Evolutionary conservation across 2,113 vertebrate species (phyloP), one percentile per base, ranked within the genome.

Genomic region (Pygoscelis antarcticus): DNA sequence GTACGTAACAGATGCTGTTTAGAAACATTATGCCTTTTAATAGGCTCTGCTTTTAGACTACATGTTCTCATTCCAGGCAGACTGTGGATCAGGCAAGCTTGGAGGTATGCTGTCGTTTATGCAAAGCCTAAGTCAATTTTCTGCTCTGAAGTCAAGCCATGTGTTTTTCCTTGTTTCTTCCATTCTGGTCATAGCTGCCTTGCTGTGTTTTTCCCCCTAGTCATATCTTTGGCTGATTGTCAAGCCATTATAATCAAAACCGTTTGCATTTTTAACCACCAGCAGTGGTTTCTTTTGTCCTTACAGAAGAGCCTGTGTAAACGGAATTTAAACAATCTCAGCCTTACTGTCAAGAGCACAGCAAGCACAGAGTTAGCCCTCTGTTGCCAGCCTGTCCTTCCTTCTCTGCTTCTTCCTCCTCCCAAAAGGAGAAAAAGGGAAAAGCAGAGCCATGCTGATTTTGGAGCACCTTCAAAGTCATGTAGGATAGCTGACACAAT

Each of bases 81-180:
- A 44, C 91, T 91, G 77, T 38, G 95, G 49, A 74, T 91, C 75
- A 90, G 87, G 91, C 91, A 89, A 26, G 83, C 90, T 88, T 88
- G 62, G 81, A 94, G 95, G 91, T 96, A 96, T 93, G 91, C 51
- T 87, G 60, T 92, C 78, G 4, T 62, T 72, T 94, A 74, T 89
- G 69, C 89, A 95, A 96, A 95, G 87, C 80, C 89, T 87, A 94
- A 97, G 93, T 96, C 86, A 93, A 94, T 96, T 97, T 98, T 97
- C 96, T 97, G 94, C 97, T 96, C 79, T 91, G 91, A 97, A 96
- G 94, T 92, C 16, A 58, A 95, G 87, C 81, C 90, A 47, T 89
- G 82, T 87, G 80, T 95, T 96, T 94, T 85, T 49, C 74, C 49
- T 60, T 83, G 30, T 78, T 79, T 70, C 64, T 75, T 68, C 85